Evolutionary conservation across 1,140 invertebrate genomes (phyloP), one percentile per base, ranked within the genome.

Genomic region (Elymnias hypermnestra): DNA sequence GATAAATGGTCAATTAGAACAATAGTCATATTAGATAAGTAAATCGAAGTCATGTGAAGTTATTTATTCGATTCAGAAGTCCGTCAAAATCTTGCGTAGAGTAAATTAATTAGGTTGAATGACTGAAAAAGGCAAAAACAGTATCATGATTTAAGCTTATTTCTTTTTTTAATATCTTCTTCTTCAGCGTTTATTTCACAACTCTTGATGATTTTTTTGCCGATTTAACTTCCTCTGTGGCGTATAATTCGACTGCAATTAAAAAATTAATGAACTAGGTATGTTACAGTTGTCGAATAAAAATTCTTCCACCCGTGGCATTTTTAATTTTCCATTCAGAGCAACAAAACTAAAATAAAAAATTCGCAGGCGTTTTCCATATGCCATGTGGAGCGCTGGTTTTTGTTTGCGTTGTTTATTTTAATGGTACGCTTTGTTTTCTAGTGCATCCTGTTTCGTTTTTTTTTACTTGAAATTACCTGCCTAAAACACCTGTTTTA

Each of bases 261-360:
- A 47, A 47, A 47, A 47, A 37, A 47, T 47, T 47, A 47, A 47
- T 47, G 44, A 39, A 39, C 23, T 23, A 33, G 29, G 29, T 33
- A 25, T 44, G 13, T 44, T 44, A 36, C 33, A 44, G 36, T 44
- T 44, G 42, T 44, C 36, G 31, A 36, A 44, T 44, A 36, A 21
- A 36, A 21, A 8, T 36, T 36, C n/a, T 21, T 41, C 22, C 10
- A 41, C 23, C 33, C 19, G 38, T 41, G 28, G 29, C 35, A 35
- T 49, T 49, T 33, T 48, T 49, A 49, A 41, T 42, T 49, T 49
- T 19, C 21, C 38, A 48, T 48, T 35, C 26, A 23, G 9, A 17
- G 12, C 10, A 33, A 36, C 29, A 26, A 41, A 41, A 21, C 26
- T 35, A 14, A 22, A 48, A 40, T 35, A 41, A 26, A n/a, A n/a